Conservation (phyloP, 2,888 invertebrate genomes). For the Cacoxenus indagator region DNA sequence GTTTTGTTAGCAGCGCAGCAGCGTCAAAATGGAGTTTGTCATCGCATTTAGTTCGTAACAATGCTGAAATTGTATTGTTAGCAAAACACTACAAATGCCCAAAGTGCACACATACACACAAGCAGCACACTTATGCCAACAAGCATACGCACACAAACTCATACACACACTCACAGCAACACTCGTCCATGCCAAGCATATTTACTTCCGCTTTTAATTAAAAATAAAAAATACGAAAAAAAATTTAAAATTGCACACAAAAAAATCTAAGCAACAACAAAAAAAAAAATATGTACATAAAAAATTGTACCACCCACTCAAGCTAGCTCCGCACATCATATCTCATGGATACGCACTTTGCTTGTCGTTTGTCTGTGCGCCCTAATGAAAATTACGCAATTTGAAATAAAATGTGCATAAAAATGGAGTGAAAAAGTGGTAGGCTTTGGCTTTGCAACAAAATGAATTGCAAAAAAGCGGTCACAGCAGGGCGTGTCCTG, state of each 20-base stretch:
- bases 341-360: constrained; percentile 7
- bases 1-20: constrained; percentile 9
- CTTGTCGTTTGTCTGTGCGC: constrained; percentile 52
- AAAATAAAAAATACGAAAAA: constrained; percentile 57
- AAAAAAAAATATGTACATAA: neutral
- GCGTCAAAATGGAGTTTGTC: constrained; percentile 39
- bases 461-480: constrained; percentile 6
- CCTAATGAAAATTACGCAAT: constrained; percentile 66
- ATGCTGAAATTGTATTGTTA: constrained; percentile 62
- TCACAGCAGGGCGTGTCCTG: neutral
- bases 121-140: constrained; percentile 41
- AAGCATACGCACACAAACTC: constrained; percentile 42
- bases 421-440: constrained; percentile 7
- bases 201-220: constrained; percentile 64
- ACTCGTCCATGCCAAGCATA: constrained; percentile 31
- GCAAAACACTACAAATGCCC: constrained; percentile 51
- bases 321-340: neutral
- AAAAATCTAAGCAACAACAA: constrained; percentile 39
- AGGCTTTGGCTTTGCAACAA: constrained; percentile 1
- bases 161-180: constrained; percentile 39
- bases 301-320: neutral
- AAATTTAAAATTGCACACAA: constrained; percentile 33
- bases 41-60: constrained; percentile 39
- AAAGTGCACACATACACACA: constrained; percentile 20
- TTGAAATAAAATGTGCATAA: constrained; percentile 44